phyloP scores from a whole-genome alignment of 2,797 vertebrate species.

The Alcedo atthis region DNA sequence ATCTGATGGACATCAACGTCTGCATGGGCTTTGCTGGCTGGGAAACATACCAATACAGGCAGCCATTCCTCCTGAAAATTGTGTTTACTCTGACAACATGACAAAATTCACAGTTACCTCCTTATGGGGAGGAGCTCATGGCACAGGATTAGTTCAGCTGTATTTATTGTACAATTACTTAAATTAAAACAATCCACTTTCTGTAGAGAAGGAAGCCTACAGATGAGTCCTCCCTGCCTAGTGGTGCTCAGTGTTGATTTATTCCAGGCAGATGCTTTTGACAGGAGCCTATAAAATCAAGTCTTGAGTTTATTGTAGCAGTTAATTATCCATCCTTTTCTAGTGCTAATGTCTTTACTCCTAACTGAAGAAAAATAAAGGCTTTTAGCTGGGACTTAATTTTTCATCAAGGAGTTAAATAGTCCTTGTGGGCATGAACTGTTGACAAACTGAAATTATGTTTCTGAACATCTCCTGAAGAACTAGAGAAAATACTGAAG shows the following conservation, averaged over 20 bases:
- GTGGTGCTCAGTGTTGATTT: slow-evolving; percentile 79
- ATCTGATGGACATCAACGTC: slow-evolving; percentile 66
- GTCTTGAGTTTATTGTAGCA: slow-evolving; percentile 80
- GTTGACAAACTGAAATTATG: slow-evolving; percentile 58
- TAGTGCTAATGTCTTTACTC: slow-evolving; percentile 75
- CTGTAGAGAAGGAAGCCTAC: slow-evolving; percentile 36
- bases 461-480: slow-evolving; percentile 29
- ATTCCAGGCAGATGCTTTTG: slow-evolving; percentile 86
- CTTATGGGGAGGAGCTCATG: neutral
- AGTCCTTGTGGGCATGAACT: neutral
- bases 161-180: slow-evolving; percentile 36
- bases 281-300: slow-evolving; percentile 87
- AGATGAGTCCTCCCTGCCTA: slow-evolving; percentile 32
- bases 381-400: slow-evolving; percentile 55
- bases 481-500: neutral
- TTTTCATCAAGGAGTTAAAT: slow-evolving; percentile 67
- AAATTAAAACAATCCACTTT: slow-evolving; percentile 66
- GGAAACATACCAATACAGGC: neutral
- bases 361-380: slow-evolving; percentile 64
- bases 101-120: neutral
- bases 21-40: slow-evolving; percentile 42
- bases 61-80: neutral
- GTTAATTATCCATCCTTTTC: slow-evolving; percentile 80
- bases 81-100: neutral
- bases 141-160: neutral